Conservation (phyloP, 2,113 vertebrate species). For the Peucedramus taeniatus region DNA sequence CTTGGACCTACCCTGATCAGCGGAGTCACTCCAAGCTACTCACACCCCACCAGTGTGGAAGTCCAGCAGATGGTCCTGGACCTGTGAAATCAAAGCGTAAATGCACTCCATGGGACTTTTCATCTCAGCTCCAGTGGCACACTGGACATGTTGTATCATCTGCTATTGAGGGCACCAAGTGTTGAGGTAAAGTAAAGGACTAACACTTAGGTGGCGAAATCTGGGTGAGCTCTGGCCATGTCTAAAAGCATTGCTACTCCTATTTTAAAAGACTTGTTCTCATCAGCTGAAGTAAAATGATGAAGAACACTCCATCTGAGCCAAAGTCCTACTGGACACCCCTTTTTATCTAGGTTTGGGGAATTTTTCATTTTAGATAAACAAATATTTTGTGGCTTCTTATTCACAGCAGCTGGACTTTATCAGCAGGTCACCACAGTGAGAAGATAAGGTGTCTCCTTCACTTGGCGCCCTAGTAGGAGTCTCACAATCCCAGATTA, state of each 20-base stretch:
- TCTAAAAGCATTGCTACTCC: neutral
- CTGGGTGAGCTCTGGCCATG: neutral
- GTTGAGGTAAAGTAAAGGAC: neutral
- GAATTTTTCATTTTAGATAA: neutral
- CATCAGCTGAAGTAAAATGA: neutral
- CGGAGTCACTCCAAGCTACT: neutral
- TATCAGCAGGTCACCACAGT: neutral
- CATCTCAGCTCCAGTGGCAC: neutral
- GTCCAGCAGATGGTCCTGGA: neutral
- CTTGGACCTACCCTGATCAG: neutral
- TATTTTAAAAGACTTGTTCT: neutral
- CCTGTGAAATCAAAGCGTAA: neutral
- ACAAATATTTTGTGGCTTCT: neutral
- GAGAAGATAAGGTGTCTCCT: neutral
- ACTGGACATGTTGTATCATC: neutral
- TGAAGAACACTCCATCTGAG: neutral
- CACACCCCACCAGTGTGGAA: neutral
- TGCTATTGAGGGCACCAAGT: neutral
- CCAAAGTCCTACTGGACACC: neutral
- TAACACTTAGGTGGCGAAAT: neutral
- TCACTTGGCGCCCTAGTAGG: neutral
- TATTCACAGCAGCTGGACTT: constrained; percentile 7
- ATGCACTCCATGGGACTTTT: neutral
- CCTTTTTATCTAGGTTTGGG: neutral
- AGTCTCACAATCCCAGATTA: neutral